Conservation (phyloP, 1,140 invertebrate genomes). For the Zaprionus africanus region DNA sequence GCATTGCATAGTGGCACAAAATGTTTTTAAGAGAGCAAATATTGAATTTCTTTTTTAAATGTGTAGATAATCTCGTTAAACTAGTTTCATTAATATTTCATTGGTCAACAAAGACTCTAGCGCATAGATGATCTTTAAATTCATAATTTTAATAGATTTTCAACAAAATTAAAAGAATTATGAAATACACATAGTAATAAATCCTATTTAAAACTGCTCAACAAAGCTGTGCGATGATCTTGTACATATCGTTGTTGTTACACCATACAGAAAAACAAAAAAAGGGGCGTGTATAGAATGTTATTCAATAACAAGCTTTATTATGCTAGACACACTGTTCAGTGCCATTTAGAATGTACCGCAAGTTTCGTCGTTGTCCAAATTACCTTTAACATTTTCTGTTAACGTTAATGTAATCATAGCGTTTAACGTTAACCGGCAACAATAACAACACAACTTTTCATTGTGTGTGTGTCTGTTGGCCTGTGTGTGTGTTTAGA, state of each 20-base stretch:
- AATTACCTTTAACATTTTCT: constrained; percentile 24
- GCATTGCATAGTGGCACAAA: not conserved
- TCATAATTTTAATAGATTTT: no score
- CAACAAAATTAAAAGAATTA: no score
- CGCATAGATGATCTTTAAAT: no score
- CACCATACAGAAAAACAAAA: no score
- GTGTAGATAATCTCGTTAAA: not conserved
- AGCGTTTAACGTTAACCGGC: constrained; percentile 50
- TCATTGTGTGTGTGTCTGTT: not conserved
- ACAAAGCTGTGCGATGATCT: no score
- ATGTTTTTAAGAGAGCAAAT: not conserved
- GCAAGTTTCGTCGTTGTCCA: not conserved
- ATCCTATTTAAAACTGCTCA: not conserved
- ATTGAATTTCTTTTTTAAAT: not conserved
- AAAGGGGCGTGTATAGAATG: not conserved
- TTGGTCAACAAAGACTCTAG: not conserved
- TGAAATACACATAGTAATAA: not conserved
- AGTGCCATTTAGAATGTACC: not conserved
- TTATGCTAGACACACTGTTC: not conserved
- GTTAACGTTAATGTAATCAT: constrained; percentile 49
- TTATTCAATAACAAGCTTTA: not conserved
- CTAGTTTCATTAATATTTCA: not conserved
- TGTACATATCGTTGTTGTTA: no score
- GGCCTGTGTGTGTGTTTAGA: constrained; percentile 31
- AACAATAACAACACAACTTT: constrained; percentile 38